Evolutionary conservation across 2,113 vertebrate genomes (phyloP).

Genomic region (Eudyptes chrysolophus): DNA sequence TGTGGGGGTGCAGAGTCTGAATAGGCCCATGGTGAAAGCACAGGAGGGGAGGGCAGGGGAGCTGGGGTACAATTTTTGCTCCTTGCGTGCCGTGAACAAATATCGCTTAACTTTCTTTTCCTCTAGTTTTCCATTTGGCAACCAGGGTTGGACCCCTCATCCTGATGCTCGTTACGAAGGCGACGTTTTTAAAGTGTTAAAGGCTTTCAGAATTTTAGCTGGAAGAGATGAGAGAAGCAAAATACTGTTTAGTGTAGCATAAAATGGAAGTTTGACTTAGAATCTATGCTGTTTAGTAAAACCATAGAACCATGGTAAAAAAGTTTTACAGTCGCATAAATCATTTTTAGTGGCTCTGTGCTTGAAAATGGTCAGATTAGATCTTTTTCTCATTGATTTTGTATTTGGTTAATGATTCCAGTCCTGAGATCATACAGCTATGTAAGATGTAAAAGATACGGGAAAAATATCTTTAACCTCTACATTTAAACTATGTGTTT

Average conservation of each 20-base stretch:
- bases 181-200: neutral
- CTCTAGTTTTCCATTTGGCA: neutral
- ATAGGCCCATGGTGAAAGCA: constrained; percentile 18
- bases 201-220: neutral
- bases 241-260: neutral
- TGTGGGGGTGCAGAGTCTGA: constrained; percentile 40
- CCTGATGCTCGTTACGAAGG: neutral
- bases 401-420: constrained; percentile 72
- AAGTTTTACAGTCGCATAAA: constrained; percentile 68
- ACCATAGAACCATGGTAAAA: constrained; percentile 44
- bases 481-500: constrained; percentile 69
- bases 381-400: constrained; percentile 71
- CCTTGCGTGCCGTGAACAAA: rapidly evolving
- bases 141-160: neutral
- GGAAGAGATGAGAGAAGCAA: neutral
- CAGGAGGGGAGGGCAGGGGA: neutral
- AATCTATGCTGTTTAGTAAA: constrained; percentile 24
- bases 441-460: constrained; percentile 69
- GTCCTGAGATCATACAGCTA: constrained; percentile 57
- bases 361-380: constrained; percentile 51
- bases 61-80: neutral
- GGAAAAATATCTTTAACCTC: constrained; percentile 74
- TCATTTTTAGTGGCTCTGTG: constrained; percentile 20
- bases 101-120: neutral
- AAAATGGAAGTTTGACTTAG: constrained; percentile 18